Base-by-base conservation (phyloP, 1,140 invertebrate genomes). In the Microplitis mediator region DNA sequence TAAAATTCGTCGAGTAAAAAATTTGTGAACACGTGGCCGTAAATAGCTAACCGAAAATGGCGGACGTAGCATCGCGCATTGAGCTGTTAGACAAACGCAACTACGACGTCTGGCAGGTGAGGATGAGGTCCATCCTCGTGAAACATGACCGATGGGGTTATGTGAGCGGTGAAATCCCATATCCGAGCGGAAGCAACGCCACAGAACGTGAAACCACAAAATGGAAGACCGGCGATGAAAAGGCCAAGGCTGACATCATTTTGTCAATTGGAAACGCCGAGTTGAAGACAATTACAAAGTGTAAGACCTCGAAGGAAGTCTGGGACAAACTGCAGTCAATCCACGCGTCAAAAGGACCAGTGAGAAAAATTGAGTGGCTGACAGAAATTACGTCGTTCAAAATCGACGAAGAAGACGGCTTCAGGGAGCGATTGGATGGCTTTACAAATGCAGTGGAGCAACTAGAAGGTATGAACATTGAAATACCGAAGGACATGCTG, bases 211-310 rank as follows among this genome's bases (percentile, higher is more conserved):
- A 34, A 31, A 14, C 13, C 0, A 5, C 6, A 1, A 63, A 16
- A 32, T 77, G 76, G 71, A 56, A 54, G 13, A 63, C 66, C 4
- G 35, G 13, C 6, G 76, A 77, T 51, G 6, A 63, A 8, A 77
- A 76, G 39, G 74, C 74, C 8, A 73, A 65, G 60, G 69, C 74
- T 2, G 76, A 78, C 58, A 36, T 78, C 1, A 78, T 78, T n/a
- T 54, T 78, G 36, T 67, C 73, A 0, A 77, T 78, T n/a, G 45
- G 35, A 11, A 65, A 75, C 13, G 56, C 52, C 11, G 77, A 77
- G 70, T 45, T 78, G 16, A 66, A 77, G 45, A 63, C 77, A 32
- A 36, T 72, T 8, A 73, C 67, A 13, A 51, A 61, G 13, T 72
- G 61, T n/a, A 35, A 51, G 0, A 72, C 69, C 4, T 66, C 73